Evolutionary conservation across 2,888 invertebrate species (phyloP).

Genomic region (Cheilosia vernalis): DNA sequence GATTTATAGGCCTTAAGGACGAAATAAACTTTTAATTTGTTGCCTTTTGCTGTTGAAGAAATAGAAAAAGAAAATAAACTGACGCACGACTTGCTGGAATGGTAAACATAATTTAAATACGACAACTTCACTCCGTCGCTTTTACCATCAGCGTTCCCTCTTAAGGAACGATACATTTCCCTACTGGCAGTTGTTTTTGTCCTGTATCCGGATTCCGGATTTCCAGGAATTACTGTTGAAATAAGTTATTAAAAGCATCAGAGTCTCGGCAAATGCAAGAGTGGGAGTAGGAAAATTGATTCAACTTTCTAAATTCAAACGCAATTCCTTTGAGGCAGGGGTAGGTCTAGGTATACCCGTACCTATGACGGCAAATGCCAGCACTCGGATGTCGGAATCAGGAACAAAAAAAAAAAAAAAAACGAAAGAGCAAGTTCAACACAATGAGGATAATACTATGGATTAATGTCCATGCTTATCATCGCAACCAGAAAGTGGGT

Average conservation of each 20-base stretch:
- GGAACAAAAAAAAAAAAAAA: too few species aligned
- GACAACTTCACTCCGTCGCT: background rate
- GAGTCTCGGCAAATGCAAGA: background rate
- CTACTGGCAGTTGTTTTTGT: background rate
- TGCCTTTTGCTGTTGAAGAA: slow-evolving; percentile 15
- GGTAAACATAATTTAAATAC: slow-evolving; percentile 45
- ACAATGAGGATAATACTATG: background rate
- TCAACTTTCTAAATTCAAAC: slow-evolving; percentile 20
- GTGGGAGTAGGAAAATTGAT: background rate
- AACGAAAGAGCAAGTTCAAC: too few species aligned
- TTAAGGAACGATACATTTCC: slow-evolving; percentile 5
- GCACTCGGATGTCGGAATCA: too few species aligned
- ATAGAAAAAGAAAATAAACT: slow-evolving; percentile 20
- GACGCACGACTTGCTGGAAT: background rate
- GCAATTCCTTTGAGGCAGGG: slow-evolving; percentile 2
- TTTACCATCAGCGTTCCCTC: background rate
- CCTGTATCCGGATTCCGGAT: slow-evolving; percentile 35
- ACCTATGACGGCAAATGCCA: too few species aligned
- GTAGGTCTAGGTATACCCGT: too few species aligned
- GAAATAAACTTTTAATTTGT: slow-evolving; percentile 52
- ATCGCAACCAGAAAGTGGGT: slow-evolving; percentile 51
- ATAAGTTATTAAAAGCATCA: slow-evolving; percentile 21
- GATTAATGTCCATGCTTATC: slow-evolving; percentile 59
- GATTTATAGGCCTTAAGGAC: slow-evolving; percentile 25
- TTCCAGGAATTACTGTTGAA: slow-evolving; percentile 19